Evolutionary conservation across 1,140 invertebrate species (phyloP).

Genomic region (Brachionus paranguensis): DNA sequence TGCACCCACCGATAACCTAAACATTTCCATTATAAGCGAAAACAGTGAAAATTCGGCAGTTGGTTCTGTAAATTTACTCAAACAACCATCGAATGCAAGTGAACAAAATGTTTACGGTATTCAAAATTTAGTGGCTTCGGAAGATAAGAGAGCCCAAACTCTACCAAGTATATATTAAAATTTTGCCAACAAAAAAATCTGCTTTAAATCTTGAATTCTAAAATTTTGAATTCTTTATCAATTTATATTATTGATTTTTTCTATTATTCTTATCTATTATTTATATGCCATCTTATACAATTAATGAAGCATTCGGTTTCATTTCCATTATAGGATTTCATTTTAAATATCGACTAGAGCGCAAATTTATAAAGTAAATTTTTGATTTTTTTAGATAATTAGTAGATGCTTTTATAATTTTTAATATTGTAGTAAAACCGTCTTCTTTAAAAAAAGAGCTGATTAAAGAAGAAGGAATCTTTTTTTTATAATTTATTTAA

Average conservation of each 20-base stretch:
- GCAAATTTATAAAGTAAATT: not conserved
- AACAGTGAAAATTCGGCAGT: not conserved
- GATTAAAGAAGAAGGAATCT: not conserved
- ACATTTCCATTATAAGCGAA: not conserved
- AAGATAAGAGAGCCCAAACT: slow-evolving; percentile 7
- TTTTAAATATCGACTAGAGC: not conserved
- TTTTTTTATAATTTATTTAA: not conserved
- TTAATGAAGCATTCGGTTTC: not conserved
- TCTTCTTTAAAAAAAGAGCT: not conserved
- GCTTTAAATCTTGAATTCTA: not conserved
- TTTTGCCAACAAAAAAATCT: not conserved
- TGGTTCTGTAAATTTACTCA: not conserved
- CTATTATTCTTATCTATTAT: not conserved
- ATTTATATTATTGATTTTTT: not conserved
- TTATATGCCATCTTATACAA: not conserved
- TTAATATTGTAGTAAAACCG: not conserved
- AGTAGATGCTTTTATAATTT: not conserved
- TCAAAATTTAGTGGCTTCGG: not conserved
- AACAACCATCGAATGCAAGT: not conserved
- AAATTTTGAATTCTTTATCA: not conserved
- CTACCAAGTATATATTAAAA: slow-evolving; percentile 28
- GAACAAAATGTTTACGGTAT: not conserved
- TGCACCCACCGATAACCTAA: not conserved
- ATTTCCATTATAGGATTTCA: not conserved
- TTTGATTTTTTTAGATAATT: not conserved